Base-by-base conservation (phyloP, 2,888 invertebrate species). In the Archaeoteleia sp. region DNA sequence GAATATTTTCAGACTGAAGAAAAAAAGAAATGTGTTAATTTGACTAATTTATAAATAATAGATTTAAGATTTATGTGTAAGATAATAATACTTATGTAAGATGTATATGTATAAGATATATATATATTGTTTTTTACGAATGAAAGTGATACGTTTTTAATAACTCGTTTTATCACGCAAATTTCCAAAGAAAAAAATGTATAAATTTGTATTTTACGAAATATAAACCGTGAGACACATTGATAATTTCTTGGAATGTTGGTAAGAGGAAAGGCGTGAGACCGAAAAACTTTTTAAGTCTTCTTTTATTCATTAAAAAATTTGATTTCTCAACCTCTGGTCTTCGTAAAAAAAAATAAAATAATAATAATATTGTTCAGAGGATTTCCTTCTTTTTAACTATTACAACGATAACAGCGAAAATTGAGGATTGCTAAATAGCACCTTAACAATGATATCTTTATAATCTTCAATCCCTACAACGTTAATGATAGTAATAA, bases 361-460 rank as follows among this genome's bases (percentile, higher is more conserved):
- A 53, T 15, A 17, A 61, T 20, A 49, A 40, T 10, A 8, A 45
- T 53, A 32, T 14, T 12, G 1, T 39, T 30, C 12, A 10, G 49
- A 63, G 27, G 46, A 53, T 34, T 49, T 42, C 8, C 20, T 8
- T 49, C 23, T 29, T 53, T 42, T 29, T 53, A 58, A 57, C 51
- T 57, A 66, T 65, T 57, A 66, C 46, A 58, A 66, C 57, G 53
- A 65, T 53, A 57, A 58, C 65, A 65, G 57, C 53, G 53, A 67
- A 53, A 49, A 60, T 67, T 46, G 49, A 48, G 48, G 54, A 66
- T 27, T 66, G 66, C 32, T 13, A 32, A 60, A 60, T 66, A 66
- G 66, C 63, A 66, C 66, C 66, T 66, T 66, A 66, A 58, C 55
- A 58, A 66, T 46, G 17, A 60, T 60, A 54, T 45, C 9, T 54